Base-by-base conservation (phyloP, 2,888 invertebrate species). In the Chirona hameri region DNA sequence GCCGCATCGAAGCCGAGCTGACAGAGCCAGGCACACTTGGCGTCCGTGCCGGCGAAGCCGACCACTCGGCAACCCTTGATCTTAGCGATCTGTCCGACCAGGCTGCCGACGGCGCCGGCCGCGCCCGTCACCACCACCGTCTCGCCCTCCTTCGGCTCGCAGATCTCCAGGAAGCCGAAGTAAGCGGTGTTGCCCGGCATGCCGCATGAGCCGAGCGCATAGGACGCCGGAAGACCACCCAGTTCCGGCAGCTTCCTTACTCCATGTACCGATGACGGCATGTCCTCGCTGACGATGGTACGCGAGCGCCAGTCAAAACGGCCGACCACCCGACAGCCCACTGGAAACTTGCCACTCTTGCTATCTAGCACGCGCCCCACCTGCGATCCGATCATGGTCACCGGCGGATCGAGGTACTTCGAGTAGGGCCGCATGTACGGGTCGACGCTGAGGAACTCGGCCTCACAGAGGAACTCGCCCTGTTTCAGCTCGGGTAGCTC, bases 351-450 rank as follows among this genome's bases (percentile, higher is more conserved):
- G 18, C 89, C 86, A 87, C 93, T 90, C 84, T 91, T 92, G 85
- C 93, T 93, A 81, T 91, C 91, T 82, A 92, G 89, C 65, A 94
- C 91, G 87, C 93, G 76, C 93, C 92, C 93, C 65, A 93, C 91
- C 89, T 93, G 93, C 81, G 90, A 89, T 39, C 93, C 93, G n/a
- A n/a, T n/a, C n/a, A n/a, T n/a, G n/a, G n/a, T n/a, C n/a, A n/a
- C n/a, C n/a, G n/a, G n/a, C n/a, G 83, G 83, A 3, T 29, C 69
- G n/a, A 69, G 29, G 4, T 18, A 0, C 14, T 24, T 29, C 4
- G 52, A 9, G 76, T 81, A 83, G 10, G 76, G 81, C 31, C 81
- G 60, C 76, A 69, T 60, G 81, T 83, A 83, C 29, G 83, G 83
- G 39, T 83, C 83, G 15, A 83, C 83, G 48, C 79, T 79, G 27